phyloP scores from a whole-genome alignment of 2,113 vertebrate genomes.

The Megalops atlanticus region DNA sequence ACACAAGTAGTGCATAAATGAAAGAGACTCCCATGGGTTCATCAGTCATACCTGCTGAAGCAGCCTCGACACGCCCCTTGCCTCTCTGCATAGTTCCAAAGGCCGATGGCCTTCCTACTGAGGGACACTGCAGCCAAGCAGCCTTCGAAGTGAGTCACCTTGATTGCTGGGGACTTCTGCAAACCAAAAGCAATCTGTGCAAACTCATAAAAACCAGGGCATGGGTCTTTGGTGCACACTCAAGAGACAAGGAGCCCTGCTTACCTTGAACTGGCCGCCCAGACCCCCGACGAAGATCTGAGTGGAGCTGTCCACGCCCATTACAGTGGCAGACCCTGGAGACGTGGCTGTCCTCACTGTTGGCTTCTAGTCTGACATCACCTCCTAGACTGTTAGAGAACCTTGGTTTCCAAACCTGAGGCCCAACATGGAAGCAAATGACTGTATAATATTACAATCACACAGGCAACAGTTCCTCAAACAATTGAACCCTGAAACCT shows the following conservation, averaged over 20 bases:
- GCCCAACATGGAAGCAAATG: neutral
- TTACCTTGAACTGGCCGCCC: conserved; percentile 80
- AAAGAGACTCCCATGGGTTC: too few species aligned
- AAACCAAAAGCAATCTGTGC: conserved; percentile 20
- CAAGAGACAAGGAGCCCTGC: neutral
- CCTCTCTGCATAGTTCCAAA: conserved; percentile 87
- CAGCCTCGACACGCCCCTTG: conserved; percentile 87
- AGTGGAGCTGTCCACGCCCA: conserved; percentile 81
- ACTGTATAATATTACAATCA: conserved; percentile 8
- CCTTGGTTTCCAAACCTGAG: conserved; percentile 81
- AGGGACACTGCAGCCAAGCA: conserved; percentile 84
- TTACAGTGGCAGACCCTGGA: conserved; percentile 70
- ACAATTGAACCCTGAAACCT: neutral
- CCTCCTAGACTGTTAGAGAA: conserved; percentile 81
- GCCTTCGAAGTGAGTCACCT: conserved; percentile 81
- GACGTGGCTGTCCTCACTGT: conserved; percentile 69
- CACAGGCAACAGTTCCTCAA: neutral
- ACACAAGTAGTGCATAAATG: too few species aligned
- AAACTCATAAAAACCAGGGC: neutral
- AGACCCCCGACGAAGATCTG: conserved; percentile 84
- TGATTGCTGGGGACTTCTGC: conserved; percentile 75
- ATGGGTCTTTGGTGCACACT: neutral
- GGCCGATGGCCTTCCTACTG: conserved; percentile 83
- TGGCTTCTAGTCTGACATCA: conserved; percentile 63
- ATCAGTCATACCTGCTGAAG: conserved; percentile 81